Evolutionary conservation across 2,888 invertebrate genomes (phyloP).

Genomic region (Lamellibrachia columna): DNA sequence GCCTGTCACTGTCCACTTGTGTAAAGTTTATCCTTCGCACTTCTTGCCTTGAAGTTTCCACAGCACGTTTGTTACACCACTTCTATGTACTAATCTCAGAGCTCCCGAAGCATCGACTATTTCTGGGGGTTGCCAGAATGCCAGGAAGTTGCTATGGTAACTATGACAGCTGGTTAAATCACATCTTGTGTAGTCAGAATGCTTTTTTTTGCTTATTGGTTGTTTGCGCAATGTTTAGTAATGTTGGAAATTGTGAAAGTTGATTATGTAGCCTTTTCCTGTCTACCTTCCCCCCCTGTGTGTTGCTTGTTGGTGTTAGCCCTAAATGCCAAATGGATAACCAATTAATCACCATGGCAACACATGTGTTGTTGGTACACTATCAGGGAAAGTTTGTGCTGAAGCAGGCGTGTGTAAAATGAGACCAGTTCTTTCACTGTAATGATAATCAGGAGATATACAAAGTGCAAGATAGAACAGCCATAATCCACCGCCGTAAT

Average conservation of each 20-base stretch:
- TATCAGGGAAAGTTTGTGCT: not conserved
- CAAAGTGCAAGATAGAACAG: not conserved
- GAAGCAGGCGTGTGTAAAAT: not conserved
- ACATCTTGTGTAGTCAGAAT: not conserved
- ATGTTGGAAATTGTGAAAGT: not conserved
- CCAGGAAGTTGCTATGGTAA: not conserved
- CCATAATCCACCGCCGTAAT: not conserved
- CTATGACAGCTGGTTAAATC: not conserved
- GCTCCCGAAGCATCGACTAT: not conserved
- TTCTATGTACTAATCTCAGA: not conserved
- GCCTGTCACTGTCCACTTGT: not conserved
- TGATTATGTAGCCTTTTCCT: not conserved
- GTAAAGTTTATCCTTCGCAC: not conserved
- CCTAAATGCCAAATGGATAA: not conserved
- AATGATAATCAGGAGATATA: slow-evolving; percentile 7
- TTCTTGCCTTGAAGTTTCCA: not conserved
- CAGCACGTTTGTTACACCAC: not conserved
- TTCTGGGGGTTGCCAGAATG: not conserved
- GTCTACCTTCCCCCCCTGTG: not conserved
- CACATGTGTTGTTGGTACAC: not conserved
- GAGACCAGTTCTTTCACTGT: not conserved
- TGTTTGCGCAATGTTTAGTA: not conserved
- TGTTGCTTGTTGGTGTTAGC: not conserved
- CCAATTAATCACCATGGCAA: slow-evolving; percentile 4
- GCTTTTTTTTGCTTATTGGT: not conserved